Percentiles rank a stretch among this genome's conserved stretches.
Evolutionary conservation across 2,888 invertebrate species (phyloP).

Genomic region (Leuctra nigra): DNA sequence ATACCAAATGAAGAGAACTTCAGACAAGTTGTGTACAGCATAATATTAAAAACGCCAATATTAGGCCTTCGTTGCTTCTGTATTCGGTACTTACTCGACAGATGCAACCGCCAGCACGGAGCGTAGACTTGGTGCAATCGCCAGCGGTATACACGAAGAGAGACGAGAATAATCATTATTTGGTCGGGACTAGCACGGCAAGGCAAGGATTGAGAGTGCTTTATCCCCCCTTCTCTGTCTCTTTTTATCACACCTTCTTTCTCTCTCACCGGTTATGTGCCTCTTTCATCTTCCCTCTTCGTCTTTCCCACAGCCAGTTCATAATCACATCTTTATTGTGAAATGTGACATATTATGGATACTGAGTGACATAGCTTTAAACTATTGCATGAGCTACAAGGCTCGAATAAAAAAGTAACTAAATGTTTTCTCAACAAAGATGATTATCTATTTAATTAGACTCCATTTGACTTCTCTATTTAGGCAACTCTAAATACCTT

Average conservation of each 20-base stretch:
- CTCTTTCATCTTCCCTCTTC: neutral
- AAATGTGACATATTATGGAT: neutral
- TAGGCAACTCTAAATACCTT: too few species aligned
- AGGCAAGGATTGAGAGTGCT: neutral
- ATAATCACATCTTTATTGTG: constrained; percentile 3
- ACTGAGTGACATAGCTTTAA: neutral
- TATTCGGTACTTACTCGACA: constrained; percentile 25
- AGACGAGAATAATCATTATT: neutral
- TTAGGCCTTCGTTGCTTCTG: constrained; percentile 25
- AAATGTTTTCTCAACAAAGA: too few species aligned
- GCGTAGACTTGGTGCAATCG: constrained; percentile 19
- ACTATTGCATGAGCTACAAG: too few species aligned
- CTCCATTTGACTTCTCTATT: too few species aligned
- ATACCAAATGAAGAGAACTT: neutral
- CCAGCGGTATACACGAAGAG: neutral
- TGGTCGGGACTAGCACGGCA: neutral
- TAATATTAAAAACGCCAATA: constrained; percentile 27
- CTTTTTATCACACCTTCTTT: neutral
- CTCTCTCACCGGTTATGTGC: neutral
- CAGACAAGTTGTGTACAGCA: constrained; percentile 23
- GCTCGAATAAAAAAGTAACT: too few species aligned
- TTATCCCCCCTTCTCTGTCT: neutral
- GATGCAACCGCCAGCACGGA: constrained; percentile 23
- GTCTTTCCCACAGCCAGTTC: neutral
- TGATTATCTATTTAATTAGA: too few species aligned